Conservation (phyloP, 2,797 vertebrate genomes). For the Bradypodion ventrale region DNA sequence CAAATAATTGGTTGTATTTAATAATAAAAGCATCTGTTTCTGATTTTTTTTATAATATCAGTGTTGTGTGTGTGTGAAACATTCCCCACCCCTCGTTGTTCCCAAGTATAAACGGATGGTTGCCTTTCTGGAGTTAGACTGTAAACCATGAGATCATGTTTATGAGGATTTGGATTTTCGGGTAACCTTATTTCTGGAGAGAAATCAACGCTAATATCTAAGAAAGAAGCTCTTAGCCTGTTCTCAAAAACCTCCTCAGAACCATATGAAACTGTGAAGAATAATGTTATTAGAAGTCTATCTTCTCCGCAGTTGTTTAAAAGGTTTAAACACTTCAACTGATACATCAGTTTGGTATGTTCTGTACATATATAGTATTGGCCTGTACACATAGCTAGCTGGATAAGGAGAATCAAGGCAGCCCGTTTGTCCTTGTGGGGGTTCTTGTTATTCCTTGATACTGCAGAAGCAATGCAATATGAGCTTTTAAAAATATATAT, state of each 20-base stretch:
- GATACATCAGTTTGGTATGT: slow-evolving; percentile 29
- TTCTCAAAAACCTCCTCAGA: slow-evolving; percentile 49
- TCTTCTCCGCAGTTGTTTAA: slow-evolving; percentile 48
- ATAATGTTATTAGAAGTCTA: slow-evolving; percentile 49
- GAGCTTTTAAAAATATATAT: background rate
- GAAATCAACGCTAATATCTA: slow-evolving; percentile 37
- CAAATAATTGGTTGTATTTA: slow-evolving; percentile 20
- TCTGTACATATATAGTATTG: slow-evolving; percentile 23
- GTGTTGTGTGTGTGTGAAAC: slow-evolving; percentile 5
- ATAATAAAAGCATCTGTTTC: background rate
- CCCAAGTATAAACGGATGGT: slow-evolving; percentile 37
- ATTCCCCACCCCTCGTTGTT: slow-evolving; percentile 19
- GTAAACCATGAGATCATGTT: slow-evolving; percentile 54
- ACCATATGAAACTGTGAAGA: slow-evolving; percentile 64
- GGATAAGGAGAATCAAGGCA: slow-evolving; percentile 31
- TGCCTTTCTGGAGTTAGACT: slow-evolving; percentile 64
- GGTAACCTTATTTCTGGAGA: slow-evolving; percentile 48
- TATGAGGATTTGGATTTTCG: slow-evolving; percentile 44
- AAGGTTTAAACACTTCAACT: slow-evolving; percentile 19
- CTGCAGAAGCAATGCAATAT: slow-evolving; percentile 1
- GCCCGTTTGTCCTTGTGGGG: slow-evolving; percentile 41
- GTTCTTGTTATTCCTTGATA: background rate
- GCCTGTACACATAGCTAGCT: background rate
- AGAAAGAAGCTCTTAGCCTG: slow-evolving; percentile 27
- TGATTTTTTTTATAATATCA: slow-evolving; percentile 46